A percentile compares a stretch with the other conserved stretches of the same genome.
These are phyloP conservation scores for Gasteruption jaculator DNA, from an alignment of 2,888 invertebrate genomes.

Conservation along the genomic window DNA sequence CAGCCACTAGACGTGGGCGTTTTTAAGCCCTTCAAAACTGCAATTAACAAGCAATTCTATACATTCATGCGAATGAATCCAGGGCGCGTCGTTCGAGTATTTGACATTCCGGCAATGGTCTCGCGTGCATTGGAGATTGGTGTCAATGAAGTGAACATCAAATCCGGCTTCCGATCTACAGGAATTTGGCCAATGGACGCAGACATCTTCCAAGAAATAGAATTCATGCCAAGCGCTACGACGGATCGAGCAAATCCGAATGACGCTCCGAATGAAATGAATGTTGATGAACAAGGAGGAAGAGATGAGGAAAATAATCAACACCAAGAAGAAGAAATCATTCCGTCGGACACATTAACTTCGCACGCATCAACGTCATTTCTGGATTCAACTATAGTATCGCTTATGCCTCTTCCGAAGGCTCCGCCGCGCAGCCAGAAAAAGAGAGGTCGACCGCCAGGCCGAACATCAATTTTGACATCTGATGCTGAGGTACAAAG, in stretches of 20 bases:
- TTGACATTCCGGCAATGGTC: slow-evolving; percentile 37
- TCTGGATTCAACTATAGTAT: too few species aligned
- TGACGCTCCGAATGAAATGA: slow-evolving; percentile 7
- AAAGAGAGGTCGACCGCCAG: slow-evolving; percentile 3
- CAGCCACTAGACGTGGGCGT: slow-evolving; percentile 48
- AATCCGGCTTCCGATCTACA: slow-evolving; percentile 30
- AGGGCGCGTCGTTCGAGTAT: slow-evolving; percentile 44
- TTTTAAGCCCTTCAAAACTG: too few species aligned
- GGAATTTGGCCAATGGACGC: slow-evolving; percentile 38
- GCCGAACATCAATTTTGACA: slow-evolving; percentile 6
- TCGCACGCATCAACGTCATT: too few species aligned
- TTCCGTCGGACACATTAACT: too few species aligned
- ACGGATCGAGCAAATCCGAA: slow-evolving; percentile 23
- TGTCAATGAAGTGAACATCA: slow-evolving; percentile 44
- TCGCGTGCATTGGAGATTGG: slow-evolving; percentile 31
- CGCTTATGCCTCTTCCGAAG: too few species aligned
- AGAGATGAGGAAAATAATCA: too few species aligned
- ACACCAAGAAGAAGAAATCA: too few species aligned
- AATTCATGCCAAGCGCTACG: slow-evolving; percentile 30
- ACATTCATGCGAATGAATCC: slow-evolving; percentile 43
- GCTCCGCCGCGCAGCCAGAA: slow-evolving; percentile 6
- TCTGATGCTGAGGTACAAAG: slow-evolving; percentile 7
- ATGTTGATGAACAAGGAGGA: too few species aligned
- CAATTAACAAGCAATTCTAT: slow-evolving; percentile 34
- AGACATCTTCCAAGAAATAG: slow-evolving; percentile 33